Base-by-base conservation (phyloP, 2,888 invertebrate genomes). In the Syritta pipiens region DNA sequence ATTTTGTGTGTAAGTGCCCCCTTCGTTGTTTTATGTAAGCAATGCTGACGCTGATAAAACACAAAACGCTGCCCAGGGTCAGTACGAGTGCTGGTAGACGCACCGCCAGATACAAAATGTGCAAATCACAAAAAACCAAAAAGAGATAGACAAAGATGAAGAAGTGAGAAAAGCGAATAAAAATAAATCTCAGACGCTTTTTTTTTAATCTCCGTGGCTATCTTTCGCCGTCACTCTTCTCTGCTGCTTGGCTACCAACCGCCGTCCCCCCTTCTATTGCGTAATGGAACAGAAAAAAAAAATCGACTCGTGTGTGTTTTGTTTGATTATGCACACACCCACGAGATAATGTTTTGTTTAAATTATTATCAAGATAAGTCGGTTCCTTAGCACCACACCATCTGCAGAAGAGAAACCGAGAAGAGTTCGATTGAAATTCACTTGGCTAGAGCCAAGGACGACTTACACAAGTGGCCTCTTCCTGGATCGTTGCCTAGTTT, bases 1-100 rank as follows among this genome's bases (percentile, higher is more conserved):
- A 20, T 30, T 28, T 30, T 30, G 10, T 30, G 30, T 14, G 12
- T 32, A 30, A 59, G 24, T 59, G 59, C 59, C n/a, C n/a, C n/a
- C n/a, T n/a, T n/a, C n/a, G 30, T 30, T 30, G 9, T 14, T 7
- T 14, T 9, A n/a, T n/a, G n/a, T n/a, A n/a, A n/a, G n/a, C n/a
- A n/a, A n/a, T n/a, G n/a, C n/a, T n/a, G n/a, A n/a, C n/a, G n/a
- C n/a, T n/a, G n/a, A n/a, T n/a, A n/a, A n/a, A n/a, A n/a, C n/a
- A n/a, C n/a, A n/a, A 35, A 37, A 12, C 14, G 6, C 7, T 17
- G n/a, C 6, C 17, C 37, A 37, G 14, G 37, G 37, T 37, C 37
- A 37, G 14, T 37, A 17, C 5, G 14, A 9, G 7, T 3, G 37
- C 9, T 37, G 14, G 37, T 4, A 12, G 17, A 37, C 37, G 37